Evolutionary conservation across 2,113 vertebrate species (phyloP).

Genomic region (Perca fluviatilis): DNA sequence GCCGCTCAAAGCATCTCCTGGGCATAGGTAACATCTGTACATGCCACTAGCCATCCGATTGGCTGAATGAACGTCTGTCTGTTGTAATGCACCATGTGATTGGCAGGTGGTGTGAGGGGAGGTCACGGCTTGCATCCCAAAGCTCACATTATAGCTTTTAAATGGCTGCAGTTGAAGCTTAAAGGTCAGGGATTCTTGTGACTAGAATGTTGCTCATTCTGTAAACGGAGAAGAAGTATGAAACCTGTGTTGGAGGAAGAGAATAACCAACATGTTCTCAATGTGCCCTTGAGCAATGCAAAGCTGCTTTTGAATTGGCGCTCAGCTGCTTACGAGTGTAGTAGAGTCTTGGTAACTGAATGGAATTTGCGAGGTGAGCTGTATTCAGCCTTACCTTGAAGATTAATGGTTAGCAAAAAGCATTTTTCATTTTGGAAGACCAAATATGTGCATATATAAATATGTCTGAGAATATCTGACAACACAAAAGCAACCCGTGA

Average conservation of each 20-base stretch:
- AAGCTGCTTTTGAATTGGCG: constrained; percentile 16
- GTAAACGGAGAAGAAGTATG: constrained; percentile 11
- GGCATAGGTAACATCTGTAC: constrained; percentile 62
- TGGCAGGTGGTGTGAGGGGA: constrained; percentile 33
- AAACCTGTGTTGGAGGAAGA: constrained; percentile 39
- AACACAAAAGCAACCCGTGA: neutral
- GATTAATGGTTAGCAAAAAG: neutral
- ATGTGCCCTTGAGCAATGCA: constrained; percentile 64
- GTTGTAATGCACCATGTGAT: constrained; percentile 12
- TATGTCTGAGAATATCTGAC: neutral
- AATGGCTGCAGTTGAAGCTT: constrained; percentile 23
- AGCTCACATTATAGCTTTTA: neutral
- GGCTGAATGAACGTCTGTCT: constrained; percentile 50
- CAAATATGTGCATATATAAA: neutral
- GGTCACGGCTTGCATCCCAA: constrained; percentile 34
- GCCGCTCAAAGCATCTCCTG: constrained; percentile 54
- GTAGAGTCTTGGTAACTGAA: neutral
- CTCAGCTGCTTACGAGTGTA: neutral
- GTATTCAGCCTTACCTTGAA: constrained; percentile 27
- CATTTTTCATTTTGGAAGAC: constrained; percentile 22
- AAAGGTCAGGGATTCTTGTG: constrained; percentile 61
- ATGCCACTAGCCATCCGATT: constrained; percentile 29
- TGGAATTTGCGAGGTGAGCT: neutral
- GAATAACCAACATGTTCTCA: constrained; percentile 22
- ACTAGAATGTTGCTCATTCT: constrained; percentile 35